Evolutionary conservation across 2,797 vertebrate species (phyloP), one percentile per base, ranked within the genome.

Genomic region (Fringilla coelebs): DNA sequence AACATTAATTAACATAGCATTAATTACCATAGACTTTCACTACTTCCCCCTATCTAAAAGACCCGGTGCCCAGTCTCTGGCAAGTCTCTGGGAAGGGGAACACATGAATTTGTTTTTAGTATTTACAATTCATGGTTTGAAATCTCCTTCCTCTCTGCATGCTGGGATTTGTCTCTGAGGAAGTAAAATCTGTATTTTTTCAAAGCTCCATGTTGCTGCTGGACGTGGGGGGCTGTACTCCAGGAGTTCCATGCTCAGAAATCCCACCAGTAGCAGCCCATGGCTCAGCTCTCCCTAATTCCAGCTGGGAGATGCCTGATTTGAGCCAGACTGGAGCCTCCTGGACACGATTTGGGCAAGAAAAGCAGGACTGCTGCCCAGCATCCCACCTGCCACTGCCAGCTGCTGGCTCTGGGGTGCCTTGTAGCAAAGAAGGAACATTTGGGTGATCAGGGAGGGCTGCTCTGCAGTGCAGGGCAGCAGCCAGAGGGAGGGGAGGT

Each of bases 401-500:
- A 31, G 31, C 22, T 16, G 22, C 29, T 26, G 73, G 6, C 22
- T 61, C 34, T n/a, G 62, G 77, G 74, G 13, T 4, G 68, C 61
- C 16, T 4, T 2, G 16, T 31, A 54, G 57, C 29, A 14, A 4
- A 16, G 2, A 1, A 17, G 43, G 54, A 52, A 7, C 11, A 0
- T 1, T 0, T 1, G 17, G 34, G 43, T 10, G 22, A 3, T 18
- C 7, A 8, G 49, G 2, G 26, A 3, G 43, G 2, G 73, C 48
- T 57, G 93, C 67, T 62, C 26, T 97, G 97, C 92, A 97, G 70
- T 90, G 73, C 93, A 36, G 62, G 49, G 10, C 16, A 82, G 38
- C 65, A 52, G 48, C 97, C 97, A 97, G 97, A 85, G 98, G 98
- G 97, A 90, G 97, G 97, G 79, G 97, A 96, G 94, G 90, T 95